Evolutionary conservation across 2,888 invertebrate species (phyloP).

Genomic region (Lasioglossum marginatum): DNA sequence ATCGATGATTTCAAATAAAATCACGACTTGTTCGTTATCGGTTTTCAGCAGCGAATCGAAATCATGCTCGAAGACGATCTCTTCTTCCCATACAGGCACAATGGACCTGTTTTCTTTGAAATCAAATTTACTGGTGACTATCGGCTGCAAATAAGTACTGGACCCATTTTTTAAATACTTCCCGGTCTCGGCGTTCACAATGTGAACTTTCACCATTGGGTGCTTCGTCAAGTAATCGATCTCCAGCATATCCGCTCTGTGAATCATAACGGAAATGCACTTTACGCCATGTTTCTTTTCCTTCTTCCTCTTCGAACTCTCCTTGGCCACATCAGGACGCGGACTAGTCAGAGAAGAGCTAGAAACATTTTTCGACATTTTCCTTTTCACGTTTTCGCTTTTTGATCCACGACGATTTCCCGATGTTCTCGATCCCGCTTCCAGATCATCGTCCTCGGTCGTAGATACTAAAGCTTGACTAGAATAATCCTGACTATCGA

Average conservation of each 20-base stretch:
- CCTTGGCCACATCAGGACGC: neutral
- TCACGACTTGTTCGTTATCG: conserved; percentile 79
- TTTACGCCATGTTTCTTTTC: conserved; percentile 67
- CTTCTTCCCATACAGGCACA: conserved; percentile 88
- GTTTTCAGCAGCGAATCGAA: conserved; percentile 79
- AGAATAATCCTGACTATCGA: neutral
- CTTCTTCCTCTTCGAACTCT: conserved; percentile 49
- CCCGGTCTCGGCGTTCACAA: conserved; percentile 86
- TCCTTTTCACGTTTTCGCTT: conserved; percentile 15
- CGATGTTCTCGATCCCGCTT: conserved; percentile 9
- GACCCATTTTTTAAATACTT: conserved; percentile 85
- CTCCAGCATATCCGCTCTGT: conserved; percentile 87
- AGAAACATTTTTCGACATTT: neutral
- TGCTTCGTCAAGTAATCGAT: conserved; percentile 87
- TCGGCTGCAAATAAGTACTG: conserved; percentile 85
- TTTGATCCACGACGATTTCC: neutral
- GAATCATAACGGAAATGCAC: conserved; percentile 86
- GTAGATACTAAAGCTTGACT: conserved; percentile 11
- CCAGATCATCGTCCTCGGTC: conserved; percentile 36
- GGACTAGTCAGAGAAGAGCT: conserved; percentile 31
- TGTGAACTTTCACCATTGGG: conserved; percentile 88
- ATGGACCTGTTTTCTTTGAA: conserved; percentile 85
- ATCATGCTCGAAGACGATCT: conserved; percentile 88
- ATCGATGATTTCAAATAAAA: conserved; percentile 85
- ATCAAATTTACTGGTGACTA: conserved; percentile 87